Evolutionary conservation across 2,113 vertebrate genomes (phyloP).

Genomic region (Penelope pileata): DNA sequence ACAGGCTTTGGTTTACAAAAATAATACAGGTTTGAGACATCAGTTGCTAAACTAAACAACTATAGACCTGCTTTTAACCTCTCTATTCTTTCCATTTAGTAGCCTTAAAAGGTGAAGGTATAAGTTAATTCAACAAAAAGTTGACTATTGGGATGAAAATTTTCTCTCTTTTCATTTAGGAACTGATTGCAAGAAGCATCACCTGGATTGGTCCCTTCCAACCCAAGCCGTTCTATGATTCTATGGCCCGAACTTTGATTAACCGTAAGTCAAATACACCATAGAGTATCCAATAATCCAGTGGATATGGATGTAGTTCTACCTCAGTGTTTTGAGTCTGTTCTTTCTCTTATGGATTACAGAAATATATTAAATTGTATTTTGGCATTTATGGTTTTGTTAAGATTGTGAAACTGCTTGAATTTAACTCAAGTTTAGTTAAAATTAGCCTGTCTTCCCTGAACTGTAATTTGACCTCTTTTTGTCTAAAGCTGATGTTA

Average conservation of each 20-base stretch:
- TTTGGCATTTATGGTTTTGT: neutral
- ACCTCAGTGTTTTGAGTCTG: neutral
- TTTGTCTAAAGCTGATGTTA: neutral
- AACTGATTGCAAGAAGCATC: neutral
- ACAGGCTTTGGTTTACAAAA: neutral
- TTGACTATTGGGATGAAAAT: neutral
- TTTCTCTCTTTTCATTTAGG: neutral
- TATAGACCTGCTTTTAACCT: neutral
- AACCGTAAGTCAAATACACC: neutral
- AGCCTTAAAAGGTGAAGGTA: neutral
- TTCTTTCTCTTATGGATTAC: neutral
- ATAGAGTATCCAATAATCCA: neutral
- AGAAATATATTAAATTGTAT: neutral
- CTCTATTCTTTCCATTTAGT: neutral
- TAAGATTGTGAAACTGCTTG: neutral
- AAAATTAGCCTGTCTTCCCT: neutral
- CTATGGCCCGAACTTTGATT: neutral
- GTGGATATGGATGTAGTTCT: neutral
- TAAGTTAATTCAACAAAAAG: neutral
- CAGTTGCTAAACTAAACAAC: neutral
- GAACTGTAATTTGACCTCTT: neutral
- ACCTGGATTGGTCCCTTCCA: neutral
- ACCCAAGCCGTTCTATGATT: no score
- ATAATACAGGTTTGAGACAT: neutral
- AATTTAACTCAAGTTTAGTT: neutral